Conservation (phyloP, 2,113 vertebrate species). For the Rhegmatorhina hoffmannsi region DNA sequence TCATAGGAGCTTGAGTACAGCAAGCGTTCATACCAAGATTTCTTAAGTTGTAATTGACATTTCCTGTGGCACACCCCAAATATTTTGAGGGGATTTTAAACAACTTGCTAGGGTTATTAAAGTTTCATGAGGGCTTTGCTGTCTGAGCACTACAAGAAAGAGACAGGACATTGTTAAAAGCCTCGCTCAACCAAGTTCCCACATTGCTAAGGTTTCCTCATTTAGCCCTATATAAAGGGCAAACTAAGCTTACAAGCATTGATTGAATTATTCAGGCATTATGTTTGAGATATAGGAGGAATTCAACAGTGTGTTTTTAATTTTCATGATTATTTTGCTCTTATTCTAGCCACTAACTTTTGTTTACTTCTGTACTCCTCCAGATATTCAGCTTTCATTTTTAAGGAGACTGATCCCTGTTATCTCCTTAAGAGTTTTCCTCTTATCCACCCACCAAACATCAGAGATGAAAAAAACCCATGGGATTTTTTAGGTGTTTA, state of each 20-base stretch:
- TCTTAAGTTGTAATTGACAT: neutral
- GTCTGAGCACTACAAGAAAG: neutral
- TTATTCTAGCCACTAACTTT: neutral
- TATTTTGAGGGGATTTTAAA: neutral
- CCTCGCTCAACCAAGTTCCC: fast-evolving
- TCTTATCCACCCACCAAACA: neutral
- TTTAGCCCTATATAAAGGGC: neutral
- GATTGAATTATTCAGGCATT: neutral
- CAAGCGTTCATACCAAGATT: neutral
- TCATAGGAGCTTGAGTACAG: neutral
- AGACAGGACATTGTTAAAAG: neutral
- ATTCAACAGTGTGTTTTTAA: neutral
- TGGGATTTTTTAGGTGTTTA: fast-evolving
- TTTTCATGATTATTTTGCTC: neutral
- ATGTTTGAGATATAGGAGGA: neutral
- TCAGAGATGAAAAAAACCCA: neutral
- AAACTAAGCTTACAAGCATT: neutral
- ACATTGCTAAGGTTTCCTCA: neutral
- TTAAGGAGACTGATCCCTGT: neutral
- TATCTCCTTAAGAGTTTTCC: neutral
- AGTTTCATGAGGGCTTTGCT: neutral
- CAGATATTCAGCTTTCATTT: neutral
- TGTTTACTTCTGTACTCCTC: neutral
- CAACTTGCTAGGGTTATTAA: neutral
- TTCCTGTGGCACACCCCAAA: neutral